Conservation (phyloP, 2,113 vertebrate genomes). For the Nothobranchius furzeri region DNA sequence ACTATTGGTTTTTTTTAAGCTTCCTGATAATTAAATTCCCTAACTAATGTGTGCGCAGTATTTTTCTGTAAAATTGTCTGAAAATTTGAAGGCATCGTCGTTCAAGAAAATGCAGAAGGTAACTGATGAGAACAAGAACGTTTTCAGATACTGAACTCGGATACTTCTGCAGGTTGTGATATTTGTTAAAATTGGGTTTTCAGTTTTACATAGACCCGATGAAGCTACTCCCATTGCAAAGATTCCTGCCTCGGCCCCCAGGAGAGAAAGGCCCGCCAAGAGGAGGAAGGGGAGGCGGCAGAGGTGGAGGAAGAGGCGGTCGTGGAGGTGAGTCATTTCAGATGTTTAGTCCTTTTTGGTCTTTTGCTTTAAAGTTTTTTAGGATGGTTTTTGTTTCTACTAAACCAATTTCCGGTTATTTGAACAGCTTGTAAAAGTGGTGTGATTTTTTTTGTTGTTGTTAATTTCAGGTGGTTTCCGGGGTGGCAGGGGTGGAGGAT, state of each 20-base stretch:
- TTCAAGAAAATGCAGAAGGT: slow-evolving; percentile 99
- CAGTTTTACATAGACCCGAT: slow-evolving; percentile 98
- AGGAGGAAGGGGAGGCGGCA: slow-evolving; percentile 86
- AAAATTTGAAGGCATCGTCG: slow-evolving; percentile 97
- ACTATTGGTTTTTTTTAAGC: too few relatives aligned
- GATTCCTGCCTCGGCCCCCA: slow-evolving; percentile 93
- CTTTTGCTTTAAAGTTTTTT: too few relatives aligned
- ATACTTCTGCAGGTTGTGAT: rapidly evolving
- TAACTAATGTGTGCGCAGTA: slow-evolving; percentile 84
- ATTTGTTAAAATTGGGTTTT: background rate
- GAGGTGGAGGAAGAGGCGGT: slow-evolving; percentile 83
- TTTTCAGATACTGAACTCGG: background rate
- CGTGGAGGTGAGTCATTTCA: slow-evolving; percentile 73
- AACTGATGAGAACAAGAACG: background rate
- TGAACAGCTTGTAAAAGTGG: background rate
- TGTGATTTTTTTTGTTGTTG: background rate
- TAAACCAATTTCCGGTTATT: background rate
- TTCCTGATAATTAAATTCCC: slow-evolving; percentile 55
- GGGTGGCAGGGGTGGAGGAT: slow-evolving; percentile 73
- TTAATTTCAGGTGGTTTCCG: slow-evolving; percentile 75
- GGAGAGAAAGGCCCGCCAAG: slow-evolving; percentile 91
- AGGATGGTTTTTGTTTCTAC: too few relatives aligned
- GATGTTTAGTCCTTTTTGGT: too few relatives aligned
- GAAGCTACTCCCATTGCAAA: slow-evolving; percentile 92
- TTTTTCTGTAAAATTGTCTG: slow-evolving; percentile 97